A percentile compares a stretch with the other conserved stretches of the same genome.
Conservation (phyloP, 2,113 vertebrate species). For the Perognathus longimembris region DNA sequence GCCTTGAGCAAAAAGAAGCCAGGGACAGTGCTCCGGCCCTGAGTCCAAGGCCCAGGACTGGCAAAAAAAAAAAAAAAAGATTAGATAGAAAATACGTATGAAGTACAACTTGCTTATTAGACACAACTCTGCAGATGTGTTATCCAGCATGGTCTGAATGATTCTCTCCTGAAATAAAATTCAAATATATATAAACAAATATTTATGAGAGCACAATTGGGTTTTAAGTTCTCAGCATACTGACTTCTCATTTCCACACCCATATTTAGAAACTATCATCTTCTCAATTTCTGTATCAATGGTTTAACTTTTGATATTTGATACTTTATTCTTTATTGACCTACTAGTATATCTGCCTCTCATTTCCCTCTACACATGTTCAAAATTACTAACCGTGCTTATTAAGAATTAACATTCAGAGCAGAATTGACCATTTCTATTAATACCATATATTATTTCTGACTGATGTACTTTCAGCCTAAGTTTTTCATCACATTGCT, state of each 20-base stretch:
- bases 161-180: background rate
- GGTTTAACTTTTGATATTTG: background rate
- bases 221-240: background rate
- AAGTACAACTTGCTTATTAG: background rate
- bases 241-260: background rate
- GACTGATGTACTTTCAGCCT: background rate
- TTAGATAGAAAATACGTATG: background rate
- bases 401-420: background rate
- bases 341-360: background rate
- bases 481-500: background rate
- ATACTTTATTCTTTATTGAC: background rate
- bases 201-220: no score
- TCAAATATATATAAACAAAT: background rate
- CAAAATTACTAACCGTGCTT: background rate
- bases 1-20: no score
- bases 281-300: background rate
- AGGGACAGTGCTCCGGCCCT: no score
- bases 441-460: constrained; percentile 7
- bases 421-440: background rate
- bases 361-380: background rate
- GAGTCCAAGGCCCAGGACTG: no score
- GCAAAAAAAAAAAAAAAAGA: background rate
- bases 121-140: background rate
- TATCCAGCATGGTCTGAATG: background rate
- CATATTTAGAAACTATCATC: background rate